phyloP scores from a whole-genome alignment of 2,113 vertebrate genomes.

The Hystrix brachyura region DNA sequence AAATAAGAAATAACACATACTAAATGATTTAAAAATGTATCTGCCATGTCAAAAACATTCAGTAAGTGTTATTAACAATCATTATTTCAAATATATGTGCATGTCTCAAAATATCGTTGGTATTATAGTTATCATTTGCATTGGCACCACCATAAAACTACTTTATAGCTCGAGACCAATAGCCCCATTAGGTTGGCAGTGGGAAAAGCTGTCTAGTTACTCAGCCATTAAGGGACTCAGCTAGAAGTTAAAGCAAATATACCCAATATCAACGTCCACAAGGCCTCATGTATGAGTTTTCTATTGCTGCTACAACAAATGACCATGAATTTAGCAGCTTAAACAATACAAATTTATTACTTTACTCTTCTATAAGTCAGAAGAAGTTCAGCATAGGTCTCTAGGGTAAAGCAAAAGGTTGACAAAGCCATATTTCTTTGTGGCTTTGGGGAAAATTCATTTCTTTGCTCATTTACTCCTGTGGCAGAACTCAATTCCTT shows the following conservation, averaged over 20 bases:
- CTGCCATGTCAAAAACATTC: neutral
- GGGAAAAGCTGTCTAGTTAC: neutral
- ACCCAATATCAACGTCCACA: neutral
- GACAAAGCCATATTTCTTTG: neutral
- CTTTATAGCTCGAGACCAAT: neutral
- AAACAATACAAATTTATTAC: neutral
- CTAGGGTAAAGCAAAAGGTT: neutral
- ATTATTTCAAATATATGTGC: neutral
- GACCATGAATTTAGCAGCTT: neutral
- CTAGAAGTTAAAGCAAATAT: neutral
- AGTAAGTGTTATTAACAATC: neutral
- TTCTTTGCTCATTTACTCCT: neutral
- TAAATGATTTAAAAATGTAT: neutral
- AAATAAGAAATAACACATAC: neutral
- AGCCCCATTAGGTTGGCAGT: neutral
- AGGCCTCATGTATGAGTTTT: neutral
- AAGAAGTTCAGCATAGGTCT: neutral
- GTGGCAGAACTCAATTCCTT: neutral
- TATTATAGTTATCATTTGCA: neutral
- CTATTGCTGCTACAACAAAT: neutral
- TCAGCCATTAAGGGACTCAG: neutral
- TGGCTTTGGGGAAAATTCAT: neutral
- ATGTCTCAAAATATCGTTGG: neutral
- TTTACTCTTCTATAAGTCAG: neutral
- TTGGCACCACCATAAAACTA: neutral